phyloP scores from a whole-genome alignment of 1,140 invertebrate species.

The Hydropsyche tenuis region DNA sequence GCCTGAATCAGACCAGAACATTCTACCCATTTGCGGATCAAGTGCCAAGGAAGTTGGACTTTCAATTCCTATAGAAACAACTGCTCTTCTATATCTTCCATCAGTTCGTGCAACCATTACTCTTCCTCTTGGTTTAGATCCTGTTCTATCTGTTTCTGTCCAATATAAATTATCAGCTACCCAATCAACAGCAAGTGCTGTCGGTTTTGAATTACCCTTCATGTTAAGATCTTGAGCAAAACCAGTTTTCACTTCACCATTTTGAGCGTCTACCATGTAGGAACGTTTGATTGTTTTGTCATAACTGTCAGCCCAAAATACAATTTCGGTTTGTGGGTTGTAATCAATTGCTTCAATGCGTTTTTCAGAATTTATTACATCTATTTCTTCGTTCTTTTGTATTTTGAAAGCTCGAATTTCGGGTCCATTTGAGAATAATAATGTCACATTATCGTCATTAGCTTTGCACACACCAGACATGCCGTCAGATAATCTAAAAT shows the following conservation, averaged over 20 bases:
- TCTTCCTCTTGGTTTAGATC: conserved; percentile 73
- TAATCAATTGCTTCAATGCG: conserved; percentile 89
- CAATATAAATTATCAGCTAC: conserved; percentile 92
- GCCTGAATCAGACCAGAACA: conserved; percentile 92
- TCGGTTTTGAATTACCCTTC: conserved; percentile 81
- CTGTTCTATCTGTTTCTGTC: conserved; percentile 84
- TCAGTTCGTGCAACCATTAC: conserved; percentile 89
- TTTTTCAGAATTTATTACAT: conserved; percentile 82
- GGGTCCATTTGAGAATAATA: conserved; percentile 81
- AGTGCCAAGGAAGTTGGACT: conserved; percentile 85
- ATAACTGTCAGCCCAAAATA: conserved; percentile 93
- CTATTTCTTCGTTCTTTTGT: conserved; percentile 71
- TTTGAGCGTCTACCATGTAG: conserved; percentile 81
- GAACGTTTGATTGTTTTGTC: conserved; percentile 91
- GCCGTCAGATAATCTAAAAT: conserved; percentile 68
- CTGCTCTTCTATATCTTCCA: conserved; percentile 83
- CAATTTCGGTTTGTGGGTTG: conserved; percentile 78
- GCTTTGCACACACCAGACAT: conserved; percentile 83
- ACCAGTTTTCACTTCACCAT: conserved; percentile 79
- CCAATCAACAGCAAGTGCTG: conserved; percentile 89
- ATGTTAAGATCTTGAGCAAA: conserved; percentile 88
- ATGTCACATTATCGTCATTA: conserved; percentile 67
- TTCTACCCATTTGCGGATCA: conserved; percentile 82
- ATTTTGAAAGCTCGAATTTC: conserved; percentile 82
- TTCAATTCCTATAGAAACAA: conserved; percentile 76